phyloP scores from a whole-genome alignment of 2,113 vertebrate genomes.

The Dasyornis broadbenti region DNA sequence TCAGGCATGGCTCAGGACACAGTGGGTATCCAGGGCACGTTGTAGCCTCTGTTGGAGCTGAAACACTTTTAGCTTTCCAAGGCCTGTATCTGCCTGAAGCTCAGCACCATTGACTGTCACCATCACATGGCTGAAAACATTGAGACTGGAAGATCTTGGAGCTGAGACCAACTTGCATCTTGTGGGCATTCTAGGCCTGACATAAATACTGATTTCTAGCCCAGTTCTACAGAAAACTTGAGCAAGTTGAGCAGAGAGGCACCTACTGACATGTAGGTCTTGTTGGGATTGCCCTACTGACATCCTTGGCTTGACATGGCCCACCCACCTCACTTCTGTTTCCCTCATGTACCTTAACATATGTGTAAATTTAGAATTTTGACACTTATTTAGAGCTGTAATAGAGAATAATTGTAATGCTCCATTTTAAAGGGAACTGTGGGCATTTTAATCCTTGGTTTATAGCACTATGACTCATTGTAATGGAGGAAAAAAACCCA shows the following conservation, averaged over 20 bases:
- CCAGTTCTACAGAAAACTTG: neutral
- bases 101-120: rapidly evolving
- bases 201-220: neutral
- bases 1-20: rapidly evolving
- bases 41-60: neutral
- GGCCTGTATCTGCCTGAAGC: neutral
- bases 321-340: neutral
- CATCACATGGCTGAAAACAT: neutral
- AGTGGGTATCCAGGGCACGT: rapidly evolving
- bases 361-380: neutral
- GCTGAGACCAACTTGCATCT: rapidly evolving
- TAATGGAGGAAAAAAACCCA: neutral
- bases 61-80: neutral
- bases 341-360: neutral
- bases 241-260: neutral
- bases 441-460: neutral
- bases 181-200: neutral
- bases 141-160: neutral
- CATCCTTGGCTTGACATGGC: neutral
- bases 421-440: neutral
- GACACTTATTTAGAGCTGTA: neutral
- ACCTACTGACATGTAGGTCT: neutral
- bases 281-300: neutral
- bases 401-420: neutral
- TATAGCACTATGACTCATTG: neutral